A percentile compares a stretch with the other conserved stretches of the same genome.
Evolutionary conservation across 1,140 invertebrate genomes (phyloP).

Genomic region (Ceratitis capitata): DNA sequence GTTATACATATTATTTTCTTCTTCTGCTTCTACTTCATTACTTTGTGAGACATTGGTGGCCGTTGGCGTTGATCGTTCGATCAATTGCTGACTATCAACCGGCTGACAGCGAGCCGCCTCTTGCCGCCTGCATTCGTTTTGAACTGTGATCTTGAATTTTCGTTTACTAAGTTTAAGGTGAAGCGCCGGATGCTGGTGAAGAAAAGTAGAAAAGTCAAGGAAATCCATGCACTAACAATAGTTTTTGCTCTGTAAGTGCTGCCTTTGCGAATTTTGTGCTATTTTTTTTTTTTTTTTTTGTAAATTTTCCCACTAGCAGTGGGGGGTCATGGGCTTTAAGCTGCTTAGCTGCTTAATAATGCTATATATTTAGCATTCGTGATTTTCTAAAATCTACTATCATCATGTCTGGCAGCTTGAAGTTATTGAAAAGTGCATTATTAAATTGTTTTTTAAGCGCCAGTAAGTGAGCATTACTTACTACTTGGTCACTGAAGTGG

Average conservation of each 20-base stretch:
- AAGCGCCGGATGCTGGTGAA: neutral
- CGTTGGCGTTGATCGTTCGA: neutral
- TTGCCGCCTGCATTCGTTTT: neutral
- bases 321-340: neutral
- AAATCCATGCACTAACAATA: neutral
- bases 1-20: neutral
- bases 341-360: slow-evolving; percentile 8
- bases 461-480: slow-evolving; percentile 18
- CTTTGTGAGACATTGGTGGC: neutral
- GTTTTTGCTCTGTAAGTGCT: neutral
- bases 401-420: neutral
- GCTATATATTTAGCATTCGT: neutral
- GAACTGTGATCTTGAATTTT: neutral
- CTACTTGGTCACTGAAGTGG: slow-evolving; percentile 20
- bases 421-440: slow-evolving; percentile 8
- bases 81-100: neutral
- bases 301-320: neutral
- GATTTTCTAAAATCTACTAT: slow-evolving; percentile 8
- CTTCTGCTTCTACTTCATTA: neutral
- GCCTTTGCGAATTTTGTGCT: neutral
- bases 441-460: slow-evolving; percentile 32
- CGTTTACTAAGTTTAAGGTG: neutral
- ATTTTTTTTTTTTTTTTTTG: neutral
- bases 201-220: neutral
- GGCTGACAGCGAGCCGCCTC: too few relatives aligned